Evolutionary conservation across 2,113 vertebrate species (phyloP).

Genomic region (Emydura subglobosa): DNA sequence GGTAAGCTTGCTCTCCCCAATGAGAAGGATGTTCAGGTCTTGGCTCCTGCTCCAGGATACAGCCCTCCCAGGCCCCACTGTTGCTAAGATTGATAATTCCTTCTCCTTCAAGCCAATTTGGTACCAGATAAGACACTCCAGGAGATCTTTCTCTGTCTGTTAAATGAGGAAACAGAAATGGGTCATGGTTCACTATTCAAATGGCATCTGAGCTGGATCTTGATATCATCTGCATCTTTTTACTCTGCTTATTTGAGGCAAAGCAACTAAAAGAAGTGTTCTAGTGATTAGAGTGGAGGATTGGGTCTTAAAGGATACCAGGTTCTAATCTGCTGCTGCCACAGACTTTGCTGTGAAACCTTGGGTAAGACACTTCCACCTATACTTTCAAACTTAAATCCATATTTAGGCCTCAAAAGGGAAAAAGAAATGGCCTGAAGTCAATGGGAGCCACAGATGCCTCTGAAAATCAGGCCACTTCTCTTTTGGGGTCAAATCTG

Average conservation of each 20-base stretch:
- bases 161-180: slow-evolving; percentile 53
- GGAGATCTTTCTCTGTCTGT: slow-evolving; percentile 94
- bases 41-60: slow-evolving; percentile 91
- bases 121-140: slow-evolving; percentile 89
- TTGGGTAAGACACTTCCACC: neutral
- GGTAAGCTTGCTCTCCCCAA: slow-evolving; percentile 86
- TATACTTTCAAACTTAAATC: neutral
- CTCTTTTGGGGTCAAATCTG: neutral
- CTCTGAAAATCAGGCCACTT: neutral
- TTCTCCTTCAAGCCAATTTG: slow-evolving; percentile 88
- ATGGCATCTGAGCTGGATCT: neutral
- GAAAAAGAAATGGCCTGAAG: slow-evolving; percentile 46
- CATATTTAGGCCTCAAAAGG: neutral
- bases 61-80: slow-evolving; percentile 93
- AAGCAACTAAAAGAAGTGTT: neutral
- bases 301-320: neutral
- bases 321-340: neutral
- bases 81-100: slow-evolving; percentile 94
- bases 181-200: neutral
- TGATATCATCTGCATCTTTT: neutral
- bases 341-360: neutral
- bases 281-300: neutral
- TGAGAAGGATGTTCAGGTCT: slow-evolving; percentile 92
- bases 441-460: neutral
- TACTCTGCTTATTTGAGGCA: neutral